Evolutionary conservation across 1,140 invertebrate genomes (phyloP).

Genomic region (Centruroides sculpturatus): DNA sequence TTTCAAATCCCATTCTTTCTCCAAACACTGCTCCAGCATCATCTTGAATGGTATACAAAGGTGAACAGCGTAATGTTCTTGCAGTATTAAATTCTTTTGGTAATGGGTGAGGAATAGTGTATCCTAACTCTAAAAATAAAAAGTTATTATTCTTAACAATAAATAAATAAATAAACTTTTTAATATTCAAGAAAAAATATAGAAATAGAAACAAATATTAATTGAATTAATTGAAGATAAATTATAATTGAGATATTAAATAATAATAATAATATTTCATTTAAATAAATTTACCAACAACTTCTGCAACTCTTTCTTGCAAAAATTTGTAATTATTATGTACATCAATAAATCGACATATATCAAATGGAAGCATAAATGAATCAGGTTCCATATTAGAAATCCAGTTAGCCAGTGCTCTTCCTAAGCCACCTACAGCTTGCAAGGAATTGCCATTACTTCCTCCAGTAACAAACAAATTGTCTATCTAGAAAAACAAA

Average conservation of each 20-base stretch:
- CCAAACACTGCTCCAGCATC: slow-evolving; percentile 92
- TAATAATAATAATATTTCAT: neutral
- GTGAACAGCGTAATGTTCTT: slow-evolving; percentile 83
- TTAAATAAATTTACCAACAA: slow-evolving; percentile 44
- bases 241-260: neutral
- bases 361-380: slow-evolving; percentile 80
- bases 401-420: slow-evolving; percentile 75
- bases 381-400: slow-evolving; percentile 54
- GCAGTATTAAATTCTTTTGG: slow-evolving; percentile 56
- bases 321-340: slow-evolving; percentile 94
- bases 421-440: slow-evolving; percentile 81
- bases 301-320: slow-evolving; percentile 78
- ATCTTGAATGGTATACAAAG: slow-evolving; percentile 80
- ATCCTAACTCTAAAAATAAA: slow-evolving; percentile 33
- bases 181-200: neutral
- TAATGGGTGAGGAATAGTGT: slow-evolving; percentile 68
- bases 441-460: slow-evolving; percentile 89
- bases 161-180: neutral
- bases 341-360: slow-evolving; percentile 79
- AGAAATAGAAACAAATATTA: neutral
- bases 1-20: slow-evolving; percentile 96
- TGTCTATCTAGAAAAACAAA: slow-evolving; percentile 47
- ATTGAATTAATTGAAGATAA: neutral
- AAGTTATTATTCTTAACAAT: neutral
- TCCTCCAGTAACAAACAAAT: slow-evolving; percentile 89